Evolutionary conservation across 2,113 vertebrate genomes (phyloP).

Genomic region (Dipodomys spectabilis): DNA sequence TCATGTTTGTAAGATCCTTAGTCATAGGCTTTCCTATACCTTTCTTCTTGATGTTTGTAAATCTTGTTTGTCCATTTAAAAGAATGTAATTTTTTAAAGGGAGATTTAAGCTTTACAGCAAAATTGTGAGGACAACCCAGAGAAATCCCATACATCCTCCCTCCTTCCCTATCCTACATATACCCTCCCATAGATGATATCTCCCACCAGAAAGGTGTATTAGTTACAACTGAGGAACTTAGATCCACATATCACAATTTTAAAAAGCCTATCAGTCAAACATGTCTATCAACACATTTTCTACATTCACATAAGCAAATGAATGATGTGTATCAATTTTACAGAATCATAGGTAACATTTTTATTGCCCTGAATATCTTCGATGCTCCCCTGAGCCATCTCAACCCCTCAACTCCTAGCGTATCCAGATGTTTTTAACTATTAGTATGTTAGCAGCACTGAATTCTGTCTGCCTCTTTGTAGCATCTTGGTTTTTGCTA

Average conservation of each 20-base stretch:
- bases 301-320: neutral
- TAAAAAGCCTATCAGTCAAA: neutral
- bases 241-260: neutral
- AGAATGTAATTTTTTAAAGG: neutral
- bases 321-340: neutral
- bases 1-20: neutral
- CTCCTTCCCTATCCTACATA: neutral
- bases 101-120: neutral
- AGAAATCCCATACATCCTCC: neutral
- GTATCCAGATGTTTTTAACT: too few relatives aligned
- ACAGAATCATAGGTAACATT: neutral
- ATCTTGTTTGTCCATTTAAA: neutral
- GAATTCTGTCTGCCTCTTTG: neutral
- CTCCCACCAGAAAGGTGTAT: neutral
- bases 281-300: neutral
- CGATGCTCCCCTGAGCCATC: neutral
- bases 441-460: too few relatives aligned
- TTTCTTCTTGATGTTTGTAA: conserved; percentile 1
- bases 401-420: neutral
- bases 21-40: neutral
- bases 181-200: neutral
- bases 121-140: neutral
- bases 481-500: conserved; percentile 19
- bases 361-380: neutral
- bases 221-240: neutral